phyloP scores from a whole-genome alignment of 2,113 vertebrate species.

The Picathartes gymnocephalus region DNA sequence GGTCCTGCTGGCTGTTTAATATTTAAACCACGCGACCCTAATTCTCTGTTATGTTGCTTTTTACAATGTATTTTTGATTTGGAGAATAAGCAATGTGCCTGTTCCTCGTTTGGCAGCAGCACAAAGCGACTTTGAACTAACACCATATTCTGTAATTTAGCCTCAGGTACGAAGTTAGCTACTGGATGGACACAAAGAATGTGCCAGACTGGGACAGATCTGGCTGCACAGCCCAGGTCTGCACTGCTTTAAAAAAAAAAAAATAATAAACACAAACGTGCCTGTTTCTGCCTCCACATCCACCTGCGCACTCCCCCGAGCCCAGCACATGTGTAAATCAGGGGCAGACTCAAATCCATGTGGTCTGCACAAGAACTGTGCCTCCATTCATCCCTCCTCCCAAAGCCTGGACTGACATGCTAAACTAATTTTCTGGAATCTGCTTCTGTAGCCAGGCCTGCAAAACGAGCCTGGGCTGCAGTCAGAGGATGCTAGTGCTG shows the following conservation, averaged over 20 bases:
- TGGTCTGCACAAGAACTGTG: constrained; percentile 26
- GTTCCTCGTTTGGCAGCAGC: constrained; percentile 23
- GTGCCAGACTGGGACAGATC: not conserved
- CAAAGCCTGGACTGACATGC: not conserved
- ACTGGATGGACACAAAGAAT: constrained; percentile 29
- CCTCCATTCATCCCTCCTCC: not conserved
- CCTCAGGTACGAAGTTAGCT: constrained; percentile 42
- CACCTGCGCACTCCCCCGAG: constrained; percentile 10
- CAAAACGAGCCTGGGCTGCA: not conserved
- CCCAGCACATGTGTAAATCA: not conserved
- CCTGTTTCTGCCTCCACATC: not conserved
- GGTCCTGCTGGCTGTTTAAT: not conserved
- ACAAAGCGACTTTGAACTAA: constrained; percentile 20
- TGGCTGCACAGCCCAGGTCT: not conserved
- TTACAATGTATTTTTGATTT: not conserved
- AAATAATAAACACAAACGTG: not conserved
- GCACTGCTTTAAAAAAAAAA: not conserved
- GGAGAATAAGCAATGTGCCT: not conserved
- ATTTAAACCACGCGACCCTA: not conserved
- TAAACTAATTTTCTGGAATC: constrained; percentile 52
- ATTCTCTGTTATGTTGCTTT: not conserved
- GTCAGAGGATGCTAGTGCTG: not conserved
- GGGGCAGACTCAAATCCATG: not conserved
- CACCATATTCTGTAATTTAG: not conserved
- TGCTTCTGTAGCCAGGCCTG: not conserved